Evolutionary conservation across 2,888 invertebrate genomes (phyloP).

Genomic region (Biston betularia): DNA sequence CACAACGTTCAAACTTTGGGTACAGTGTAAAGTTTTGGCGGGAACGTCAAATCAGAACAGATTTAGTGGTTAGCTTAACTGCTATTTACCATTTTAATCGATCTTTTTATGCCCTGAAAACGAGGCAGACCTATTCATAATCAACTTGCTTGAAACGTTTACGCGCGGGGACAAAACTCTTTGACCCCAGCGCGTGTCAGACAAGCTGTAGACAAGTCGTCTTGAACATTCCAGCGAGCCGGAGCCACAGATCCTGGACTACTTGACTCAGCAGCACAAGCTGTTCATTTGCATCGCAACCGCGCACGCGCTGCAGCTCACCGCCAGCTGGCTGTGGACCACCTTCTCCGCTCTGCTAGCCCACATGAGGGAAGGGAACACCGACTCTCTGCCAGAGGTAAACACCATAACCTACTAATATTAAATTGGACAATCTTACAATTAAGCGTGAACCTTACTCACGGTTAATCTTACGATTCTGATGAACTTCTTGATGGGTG

Average conservation of each 20-base stretch:
- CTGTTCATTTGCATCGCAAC: constrained; percentile 94
- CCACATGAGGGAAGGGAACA: constrained; percentile 91
- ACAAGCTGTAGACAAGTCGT: not conserved
- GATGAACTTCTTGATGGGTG: too few species aligned
- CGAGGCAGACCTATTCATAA: too few species aligned
- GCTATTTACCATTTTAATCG: too few species aligned
- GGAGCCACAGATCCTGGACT: constrained; percentile 96
- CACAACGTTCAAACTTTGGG: too few species aligned
- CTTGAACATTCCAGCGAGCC: constrained; percentile 86
- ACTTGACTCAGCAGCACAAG: constrained; percentile 96
- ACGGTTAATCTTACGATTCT: too few species aligned
- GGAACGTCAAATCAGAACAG: too few species aligned
- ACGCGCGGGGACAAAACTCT: too few species aligned
- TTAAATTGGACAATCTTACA: not conserved
- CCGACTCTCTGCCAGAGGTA: constrained; percentile 93
- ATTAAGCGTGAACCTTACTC: not conserved
- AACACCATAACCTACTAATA: not conserved
- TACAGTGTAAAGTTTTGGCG: too few species aligned
- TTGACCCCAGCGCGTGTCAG: too few species aligned
- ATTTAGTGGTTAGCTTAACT: too few species aligned
- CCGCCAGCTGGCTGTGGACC: constrained; percentile 91
- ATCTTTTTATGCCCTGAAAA: too few species aligned
- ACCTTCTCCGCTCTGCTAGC: constrained; percentile 91
- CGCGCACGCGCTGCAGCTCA: constrained; percentile 91
- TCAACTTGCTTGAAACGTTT: too few species aligned